These are phyloP conservation scores for Criorhina ranunculi DNA, from an alignment of 2,888 invertebrate genomes.

Conservation along the genomic window DNA sequence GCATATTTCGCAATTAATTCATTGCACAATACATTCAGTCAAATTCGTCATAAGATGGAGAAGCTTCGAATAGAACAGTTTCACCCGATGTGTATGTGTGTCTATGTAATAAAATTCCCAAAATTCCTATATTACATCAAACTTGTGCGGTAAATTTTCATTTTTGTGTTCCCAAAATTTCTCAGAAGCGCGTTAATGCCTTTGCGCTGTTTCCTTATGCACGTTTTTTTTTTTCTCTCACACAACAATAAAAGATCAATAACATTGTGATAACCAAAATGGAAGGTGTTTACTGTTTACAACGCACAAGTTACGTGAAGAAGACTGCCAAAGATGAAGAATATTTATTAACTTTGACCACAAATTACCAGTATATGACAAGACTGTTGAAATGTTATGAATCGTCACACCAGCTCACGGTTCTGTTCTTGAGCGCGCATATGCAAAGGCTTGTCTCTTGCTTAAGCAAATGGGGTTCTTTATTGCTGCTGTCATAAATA, in stretches of 20 bases:
- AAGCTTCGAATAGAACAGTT: not conserved
- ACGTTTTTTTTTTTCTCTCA: not conserved
- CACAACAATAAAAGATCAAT: slow-evolving; percentile 47
- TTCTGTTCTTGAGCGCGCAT: slow-evolving; percentile 43
- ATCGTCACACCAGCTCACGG: slow-evolving; percentile 34
- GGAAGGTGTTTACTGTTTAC: slow-evolving; percentile 46
- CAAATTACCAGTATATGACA: slow-evolving; percentile 66
- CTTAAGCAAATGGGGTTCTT: slow-evolving; percentile 52
- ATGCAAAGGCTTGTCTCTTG: slow-evolving; percentile 33
- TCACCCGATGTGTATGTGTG: too few species aligned
- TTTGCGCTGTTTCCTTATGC: slow-evolving; percentile 1
- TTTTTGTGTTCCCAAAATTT: not conserved
- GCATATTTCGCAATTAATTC: not conserved
- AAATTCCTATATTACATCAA: slow-evolving; percentile 3
- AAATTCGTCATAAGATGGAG: not conserved
- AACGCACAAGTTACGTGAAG: slow-evolving; percentile 30
- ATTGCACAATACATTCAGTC: not conserved
- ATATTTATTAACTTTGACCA: slow-evolving; percentile 64
- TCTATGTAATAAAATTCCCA: slow-evolving; percentile 11
- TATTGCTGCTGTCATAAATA: slow-evolving; percentile 46
- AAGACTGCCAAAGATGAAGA: slow-evolving; percentile 22
- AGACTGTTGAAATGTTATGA: slow-evolving; percentile 56
- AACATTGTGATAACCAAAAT: slow-evolving; percentile 14
- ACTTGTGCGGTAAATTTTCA: not conserved
- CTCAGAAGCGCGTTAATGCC: slow-evolving; percentile 13